phyloP scores from a whole-genome alignment of 53 echinoderm and acorn worm genomes.

The Astropecten irregularis region DNA sequence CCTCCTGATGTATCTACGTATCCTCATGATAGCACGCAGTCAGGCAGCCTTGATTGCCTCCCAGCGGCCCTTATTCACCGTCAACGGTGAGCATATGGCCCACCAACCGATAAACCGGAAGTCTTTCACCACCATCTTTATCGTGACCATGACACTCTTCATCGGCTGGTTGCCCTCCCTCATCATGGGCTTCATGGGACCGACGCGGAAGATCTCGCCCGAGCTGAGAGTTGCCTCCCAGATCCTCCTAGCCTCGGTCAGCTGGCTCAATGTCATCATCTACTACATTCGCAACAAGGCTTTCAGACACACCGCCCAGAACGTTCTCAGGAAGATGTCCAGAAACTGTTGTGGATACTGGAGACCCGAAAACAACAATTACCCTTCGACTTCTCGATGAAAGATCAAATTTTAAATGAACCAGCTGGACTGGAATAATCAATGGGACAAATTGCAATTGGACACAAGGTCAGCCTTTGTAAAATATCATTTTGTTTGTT shows the following conservation, averaged over 20 bases:
- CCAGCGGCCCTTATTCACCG: constrained; percentile 17
- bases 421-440: too few species aligned
- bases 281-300: constrained; percentile 16
- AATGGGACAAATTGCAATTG: too few species aligned
- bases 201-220: neutral
- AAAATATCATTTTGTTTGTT: too few species aligned
- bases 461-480: too few species aligned
- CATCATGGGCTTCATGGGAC: constrained; percentile 22
- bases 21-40: constrained; percentile 21
- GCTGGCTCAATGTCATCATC: constrained; percentile 39
- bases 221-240: constrained; percentile 1
- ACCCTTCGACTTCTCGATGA: too few species aligned
- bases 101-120: neutral
- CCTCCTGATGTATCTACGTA: constrained; percentile 22
- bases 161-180: constrained; percentile 30
- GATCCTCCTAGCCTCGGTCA: constrained; percentile 21
- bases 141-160: constrained; percentile 31
- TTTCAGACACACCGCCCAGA: constrained; percentile 6
- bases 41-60: constrained; percentile 5
- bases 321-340: constrained; percentile 2
- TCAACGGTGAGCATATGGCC: constrained; percentile 2
- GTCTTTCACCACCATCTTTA: constrained; percentile 51
- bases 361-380: neutral
- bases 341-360: constrained; percentile 32
- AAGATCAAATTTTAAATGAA: too few species aligned